Evolutionary conservation across 2,888 invertebrate genomes (phyloP), one percentile per base, ranked within the genome.

Genomic region (Eupithecia dodoneata): DNA sequence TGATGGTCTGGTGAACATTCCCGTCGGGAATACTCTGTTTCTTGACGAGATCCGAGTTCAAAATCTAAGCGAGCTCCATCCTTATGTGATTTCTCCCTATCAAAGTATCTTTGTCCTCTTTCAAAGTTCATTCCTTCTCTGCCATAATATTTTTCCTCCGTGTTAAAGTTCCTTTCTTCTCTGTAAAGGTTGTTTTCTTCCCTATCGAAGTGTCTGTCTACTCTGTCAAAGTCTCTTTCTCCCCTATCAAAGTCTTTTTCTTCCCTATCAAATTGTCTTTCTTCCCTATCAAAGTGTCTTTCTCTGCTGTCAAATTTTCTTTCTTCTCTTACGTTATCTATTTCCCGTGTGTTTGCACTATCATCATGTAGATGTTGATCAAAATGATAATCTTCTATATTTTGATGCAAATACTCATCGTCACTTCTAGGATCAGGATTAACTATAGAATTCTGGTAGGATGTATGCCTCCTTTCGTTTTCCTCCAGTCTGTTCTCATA

Each of bases 371-470:
- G 59, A 18, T 63, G 63, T 63, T 59, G 4, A 59, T 59, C 59
- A 59, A 59, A 59, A 59, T 30, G 18, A 59, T 59, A 59, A 59
- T 18, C 59, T 18, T 63, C 30, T 63, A 63, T 63, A 63, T 63
- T 12, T 30, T 63, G 63, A 63, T 63, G 30, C 63, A 30, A 30
- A 63, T 63, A 63, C 30, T 18, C 30, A 63, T 30, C 63, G 6
- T 3, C 12, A 63, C 30, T 30, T 63, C 30, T 63, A 63, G 63
- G 63, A 59, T 59, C 55, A 30, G 4, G 4, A 63, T 63, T 63
- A 30, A 0, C 18, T 63, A 63, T 12, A 63, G 10, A 5, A 30
- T 12, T 4, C 4, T 30, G 63, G 10, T 30, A 10, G 30, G 30
- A 4, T 63, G 10, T 12, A 30, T 63, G 63, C 30, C 30, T 10